Base-by-base conservation (phyloP, 2,113 vertebrate species). In the Urocynchramus pylzowi region DNA sequence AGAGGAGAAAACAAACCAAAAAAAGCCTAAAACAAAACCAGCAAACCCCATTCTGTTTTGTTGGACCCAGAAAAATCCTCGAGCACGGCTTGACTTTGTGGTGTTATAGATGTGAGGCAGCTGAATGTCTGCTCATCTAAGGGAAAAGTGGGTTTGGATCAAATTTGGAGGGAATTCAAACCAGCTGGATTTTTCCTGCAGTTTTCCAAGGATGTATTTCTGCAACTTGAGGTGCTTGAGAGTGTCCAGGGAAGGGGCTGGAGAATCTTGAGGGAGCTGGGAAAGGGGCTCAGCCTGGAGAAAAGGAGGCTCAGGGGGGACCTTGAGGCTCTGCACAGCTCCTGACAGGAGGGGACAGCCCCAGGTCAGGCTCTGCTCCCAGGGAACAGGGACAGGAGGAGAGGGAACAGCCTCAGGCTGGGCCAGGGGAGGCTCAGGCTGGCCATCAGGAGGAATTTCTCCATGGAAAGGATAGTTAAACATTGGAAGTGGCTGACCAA, bases 401-500 rank as follows among this genome's bases (percentile, higher is more conserved):
- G 61, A n/a, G 61, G 78, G 2, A 60, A 41, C 0, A 0, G n/a
- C 60, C 69, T 47, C n/a, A 26, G 5, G 7, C 4, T 68, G 69
- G 2, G 16, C 44, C 31, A 44, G 31, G 42, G 27, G 0, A 57
- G 22, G 67, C 0, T 4, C 24, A 68, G 45, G 2, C 0, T 15
- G 45, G 61, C 13, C 3, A 22, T 0, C 13, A 31, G 39, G 1
- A 39, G 30, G 7, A 53, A 83, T 61, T 83, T 35, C 45, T 7
- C 8, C n/a, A 15, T 2, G 3, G 5, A 23, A 35, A 27, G 11
- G 17, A 5, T 41, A 30, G 15, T 47, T 16, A 27, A 17, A 11
- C 7, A 3, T 5, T 69, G 41, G 6, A 22, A 27, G 21, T 2
- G 17, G 41, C 41, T 41, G 54, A 4, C 17, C 54, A 35, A 7